Evolutionary conservation across 2,888 invertebrate species (phyloP).

Genomic region (Ormyrus labotus): DNA sequence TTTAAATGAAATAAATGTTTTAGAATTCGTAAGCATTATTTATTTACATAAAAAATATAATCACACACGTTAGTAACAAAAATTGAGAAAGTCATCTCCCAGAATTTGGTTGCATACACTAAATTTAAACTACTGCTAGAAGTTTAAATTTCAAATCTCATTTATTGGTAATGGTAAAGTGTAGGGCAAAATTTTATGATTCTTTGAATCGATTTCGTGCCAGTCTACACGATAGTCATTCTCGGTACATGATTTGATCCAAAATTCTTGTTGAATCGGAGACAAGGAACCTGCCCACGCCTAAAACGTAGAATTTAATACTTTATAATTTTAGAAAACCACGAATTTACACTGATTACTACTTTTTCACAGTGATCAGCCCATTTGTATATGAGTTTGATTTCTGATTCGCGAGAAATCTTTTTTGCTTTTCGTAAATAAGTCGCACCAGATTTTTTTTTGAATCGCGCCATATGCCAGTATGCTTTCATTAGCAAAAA

Average conservation of each 20-base stretch:
- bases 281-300: conserved; percentile 78
- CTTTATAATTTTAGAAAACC: no score
- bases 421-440: conserved; percentile 75
- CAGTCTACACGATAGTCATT: conserved; percentile 74
- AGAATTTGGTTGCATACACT: no score
- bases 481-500: conserved; percentile 78
- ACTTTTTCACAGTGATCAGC: conserved; percentile 78
- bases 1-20: no score
- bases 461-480: conserved; percentile 76
- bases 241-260: conserved; percentile 77
- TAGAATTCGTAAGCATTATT: no score
- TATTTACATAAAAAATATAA: no score
- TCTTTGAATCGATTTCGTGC: conserved; percentile 75
- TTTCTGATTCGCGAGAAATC: conserved; percentile 72
- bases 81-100: no score
- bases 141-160: no score
- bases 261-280: conserved; percentile 75
- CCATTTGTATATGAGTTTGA: conserved; percentile 76
- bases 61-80: no score
- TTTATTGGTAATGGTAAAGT: conserved; percentile 76
- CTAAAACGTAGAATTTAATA: conserved; percentile 66
- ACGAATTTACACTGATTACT: not conserved
- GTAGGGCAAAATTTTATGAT: conserved; percentile 74
- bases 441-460: conserved; percentile 72
- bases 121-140: no score